Evolutionary conservation across 2,888 invertebrate species (phyloP), one percentile per base, ranked within the genome.

Genomic region (Drosophila ustulata): DNA sequence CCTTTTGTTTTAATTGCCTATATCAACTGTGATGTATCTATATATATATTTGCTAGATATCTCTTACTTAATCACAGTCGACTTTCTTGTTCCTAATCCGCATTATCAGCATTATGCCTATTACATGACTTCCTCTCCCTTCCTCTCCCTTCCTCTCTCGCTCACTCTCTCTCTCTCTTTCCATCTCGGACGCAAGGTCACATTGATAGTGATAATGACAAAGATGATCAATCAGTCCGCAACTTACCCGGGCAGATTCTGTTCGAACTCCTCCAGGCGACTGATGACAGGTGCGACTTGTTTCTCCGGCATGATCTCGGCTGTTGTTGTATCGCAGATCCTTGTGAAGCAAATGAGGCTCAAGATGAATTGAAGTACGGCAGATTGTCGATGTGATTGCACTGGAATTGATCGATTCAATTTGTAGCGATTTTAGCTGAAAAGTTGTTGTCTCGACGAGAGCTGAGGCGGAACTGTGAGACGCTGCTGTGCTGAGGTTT

Each of bases 171-270:
- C 8, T 32, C 9, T 55, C 28, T 39, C 8, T 43, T 11, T 5
- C 34, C 65, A 26, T 50, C 90, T 86, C 80, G 80, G 71, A 26
- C 84, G 25, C 86, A 86, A 83, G 88, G 88, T 83, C 85, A 80
- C 6, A 32, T 4, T 50, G 65, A 56, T 56, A 30, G 56, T 65
- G 23, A 9, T 45, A 55, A 45, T 37, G 34, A 8, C 8, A 41
- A 50, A n/a, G 26, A 26, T n/a, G 26, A 26, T 63, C 4, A 26
- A 39, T 41, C 47, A 51, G 18, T 39, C 49, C n/a, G 34, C 13
- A 50, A 64, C 91, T 91, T 82, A 92, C 92, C 90, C 90, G 11
- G 91, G 84, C 43, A 92, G 68, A 50, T 89, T 83, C 37, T 76
- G 71, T 56, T 91, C 88, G 43, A 92, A 91, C 28, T 92, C 92